Evolutionary conservation across 2,113 vertebrate genomes (phyloP), one percentile per base, ranked within the genome.

Genomic region (Paracanthobrama guichenoti): DNA sequence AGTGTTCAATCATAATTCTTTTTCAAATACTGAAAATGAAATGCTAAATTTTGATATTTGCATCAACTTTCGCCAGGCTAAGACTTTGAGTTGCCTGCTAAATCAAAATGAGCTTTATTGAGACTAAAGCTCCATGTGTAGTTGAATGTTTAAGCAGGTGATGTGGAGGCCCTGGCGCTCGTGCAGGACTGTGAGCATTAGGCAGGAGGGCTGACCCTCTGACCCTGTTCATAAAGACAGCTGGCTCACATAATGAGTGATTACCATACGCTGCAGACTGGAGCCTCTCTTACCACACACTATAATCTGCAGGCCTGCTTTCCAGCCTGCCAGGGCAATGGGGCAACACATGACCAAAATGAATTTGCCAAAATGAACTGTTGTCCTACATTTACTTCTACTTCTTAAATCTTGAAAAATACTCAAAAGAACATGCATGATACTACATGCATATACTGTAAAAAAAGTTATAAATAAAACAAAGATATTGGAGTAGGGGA

Each of bases 251-350:
- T 82, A 87, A 87, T 87, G 84, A 89, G 81, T 87, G 50, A 89
- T 89, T 89, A 89, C 77, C 88, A 89, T 89, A 86, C 77, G 81
- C 66, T 74, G 84, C 84, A 89, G 88, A 89, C 88, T 87, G 76
- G 77, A 86, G 84, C 81, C 84, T 78, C 71, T 79, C 81, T 76
- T 78, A 78, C 86, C 82, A 35, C 69, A 83, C 64, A 42, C 62
- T 48, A 44, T 87, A 85, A 85, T 85, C 81, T 83, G 55, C 81
- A 79, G 74, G 31, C 81, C 80, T 78, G 71, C 80, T 26, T 46
- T 79, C n/a, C 46, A 82, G 67, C 46, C 85, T 55, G 42, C 60
- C 57, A 35, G 82, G 66, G 83, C 44, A 59, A 78, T 42, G 60
- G 1, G n/a, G 74, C 53, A 31, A 46, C 35, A 71, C 72, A 84